A percentile compares a stretch with the other conserved stretches of the same genome.
Evolutionary conservation across 2,888 invertebrate genomes (phyloP).

Genomic region (Trissolcus japonicus): DNA sequence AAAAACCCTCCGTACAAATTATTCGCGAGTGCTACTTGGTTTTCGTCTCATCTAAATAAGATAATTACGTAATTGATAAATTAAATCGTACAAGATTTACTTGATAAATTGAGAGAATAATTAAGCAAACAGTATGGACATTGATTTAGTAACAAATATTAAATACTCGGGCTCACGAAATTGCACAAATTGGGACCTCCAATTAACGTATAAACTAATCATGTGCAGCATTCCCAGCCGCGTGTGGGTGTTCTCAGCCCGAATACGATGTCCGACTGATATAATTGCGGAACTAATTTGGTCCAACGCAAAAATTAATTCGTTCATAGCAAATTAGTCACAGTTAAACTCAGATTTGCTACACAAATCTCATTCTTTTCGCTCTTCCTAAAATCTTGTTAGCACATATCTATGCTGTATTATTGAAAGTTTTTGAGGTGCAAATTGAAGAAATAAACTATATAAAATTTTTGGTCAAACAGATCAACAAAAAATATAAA

Average conservation of each 20-base stretch:
- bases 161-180: background rate
- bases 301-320: slow-evolving; percentile 40
- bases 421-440: too few species aligned
- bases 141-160: too few species aligned
- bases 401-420: background rate
- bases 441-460: too few species aligned
- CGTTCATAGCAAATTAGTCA: slow-evolving; percentile 20
- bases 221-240: slow-evolving; percentile 43
- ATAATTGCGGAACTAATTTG: slow-evolving; percentile 49
- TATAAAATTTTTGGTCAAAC: too few species aligned
- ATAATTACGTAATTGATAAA: background rate
- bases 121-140: too few species aligned
- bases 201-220: slow-evolving; percentile 55
- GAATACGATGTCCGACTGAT: slow-evolving; percentile 35
- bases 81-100: background rate
- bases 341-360: slow-evolving; percentile 25
- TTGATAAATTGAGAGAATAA: too few species aligned
- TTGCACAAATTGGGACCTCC: slow-evolving; percentile 39
- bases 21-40: background rate
- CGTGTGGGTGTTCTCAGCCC: slow-evolving; percentile 35
- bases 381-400: background rate
- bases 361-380: background rate
- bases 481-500: too few species aligned
- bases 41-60: background rate
- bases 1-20: slow-evolving; percentile 24